Evolutionary conservation across 2,797 vertebrate genomes (phyloP), one percentile per base, ranked within the genome.

Genomic region (Cryptoblepharus egeriae): DNA sequence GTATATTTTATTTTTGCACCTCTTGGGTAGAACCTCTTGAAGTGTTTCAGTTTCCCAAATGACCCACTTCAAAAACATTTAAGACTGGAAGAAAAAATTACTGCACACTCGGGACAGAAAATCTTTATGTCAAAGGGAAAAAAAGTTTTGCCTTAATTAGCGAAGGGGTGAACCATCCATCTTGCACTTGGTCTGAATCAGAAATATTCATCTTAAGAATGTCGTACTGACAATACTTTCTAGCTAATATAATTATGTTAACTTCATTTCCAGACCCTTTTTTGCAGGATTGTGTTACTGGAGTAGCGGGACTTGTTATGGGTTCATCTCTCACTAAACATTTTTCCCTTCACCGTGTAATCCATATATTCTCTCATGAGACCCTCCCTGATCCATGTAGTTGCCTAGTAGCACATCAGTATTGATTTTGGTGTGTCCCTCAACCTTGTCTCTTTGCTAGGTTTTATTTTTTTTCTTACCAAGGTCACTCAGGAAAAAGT

Each of bases 291-390:
- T 61, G n/a, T 60, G 16, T 24, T 71, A 22, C 77, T 79, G 35
- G 24, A 55, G 16, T 28, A n/a, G n/a, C 64, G 42, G 9, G 42
- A 35, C 28, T 71, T 71, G 20, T 61, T 80, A 80, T 20, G 32
- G 30, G 37, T 22, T 57, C n/a, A 26, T 61, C 57, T 71, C 49
- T 79, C 28, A 79, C 37, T 45, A 30, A 32, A 61, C 67, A 68
- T n/a, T 12, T 71, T 71, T 26, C 5, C n/a, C 67, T 39, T 64
- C 30, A 64, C 30, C 9, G 11, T 72, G 39, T 52, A 73, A 73
- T 80, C 69, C 30, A 80, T 80, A 64, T 49, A 32, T 80, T 18
- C 52, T 71, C n/a, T 80, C 55, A 61, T n/a, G 55, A 70, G 67
- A 32, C 28, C 49, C 24, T 45, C 20, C 37, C 76, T 52, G 49